These are phyloP conservation scores for Nomada lathburiana DNA, from an alignment of 2,888 invertebrate species.

Conservation along the genomic window DNA sequence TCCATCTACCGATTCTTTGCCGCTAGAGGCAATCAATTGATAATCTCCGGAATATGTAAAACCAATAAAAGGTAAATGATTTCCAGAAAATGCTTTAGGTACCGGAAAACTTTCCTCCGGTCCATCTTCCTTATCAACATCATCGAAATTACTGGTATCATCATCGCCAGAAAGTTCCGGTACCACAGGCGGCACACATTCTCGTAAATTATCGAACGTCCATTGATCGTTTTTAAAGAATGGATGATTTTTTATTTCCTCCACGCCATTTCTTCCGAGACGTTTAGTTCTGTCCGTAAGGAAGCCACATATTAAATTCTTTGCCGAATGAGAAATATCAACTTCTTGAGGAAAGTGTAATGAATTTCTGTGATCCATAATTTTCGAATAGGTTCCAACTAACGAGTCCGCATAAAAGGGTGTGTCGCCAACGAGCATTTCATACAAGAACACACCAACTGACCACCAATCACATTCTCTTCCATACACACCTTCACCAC, in stretches of 20 bases:
- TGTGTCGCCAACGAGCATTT: constrained; percentile 99
- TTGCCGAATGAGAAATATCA: constrained; percentile 95
- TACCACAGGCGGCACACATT: constrained; percentile 98
- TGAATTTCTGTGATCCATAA: constrained; percentile 99
- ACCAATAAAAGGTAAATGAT: constrained; percentile 99
- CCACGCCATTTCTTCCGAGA: constrained; percentile 95
- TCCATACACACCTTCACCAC: constrained; percentile 97
- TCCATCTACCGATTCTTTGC: constrained; percentile 84
- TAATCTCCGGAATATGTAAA: constrained; percentile 99
- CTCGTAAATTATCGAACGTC: constrained; percentile 98
- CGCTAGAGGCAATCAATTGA: constrained; percentile 87
- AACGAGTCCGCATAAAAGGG: constrained; percentile 99
- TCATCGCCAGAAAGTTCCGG: constrained; percentile 98
- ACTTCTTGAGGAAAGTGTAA: constrained; percentile 97
- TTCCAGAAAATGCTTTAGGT: constrained; percentile 99
- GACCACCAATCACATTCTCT: constrained; percentile 99
- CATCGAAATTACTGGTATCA: constrained; percentile 99
- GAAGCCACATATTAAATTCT: constrained; percentile 96
- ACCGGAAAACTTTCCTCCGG: constrained; percentile 97
- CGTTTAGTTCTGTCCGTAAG: constrained; percentile 96
- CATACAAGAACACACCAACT: constrained; percentile 99
- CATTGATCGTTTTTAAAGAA: constrained; percentile 99
- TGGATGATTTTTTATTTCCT: constrained; percentile 96
- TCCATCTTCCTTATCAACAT: constrained; percentile 96
- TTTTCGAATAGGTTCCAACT: constrained; percentile 99